Evolutionary conservation across 1,140 invertebrate genomes (phyloP), one percentile per base, ranked within the genome.

Genomic region (Philotrypesis tridentata): DNA sequence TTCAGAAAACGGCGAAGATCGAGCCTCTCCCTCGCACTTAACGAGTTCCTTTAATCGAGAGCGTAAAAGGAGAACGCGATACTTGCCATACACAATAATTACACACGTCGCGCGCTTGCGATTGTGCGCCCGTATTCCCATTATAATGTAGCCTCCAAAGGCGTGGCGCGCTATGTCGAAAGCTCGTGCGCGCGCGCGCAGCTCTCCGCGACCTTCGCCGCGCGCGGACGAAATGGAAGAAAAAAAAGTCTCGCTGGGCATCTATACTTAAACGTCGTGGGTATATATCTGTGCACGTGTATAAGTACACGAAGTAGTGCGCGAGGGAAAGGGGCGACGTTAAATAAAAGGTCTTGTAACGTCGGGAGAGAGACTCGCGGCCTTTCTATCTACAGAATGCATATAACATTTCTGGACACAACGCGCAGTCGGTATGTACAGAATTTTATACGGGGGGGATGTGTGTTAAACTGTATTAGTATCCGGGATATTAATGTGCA

Each of bases 91-190:
- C 67, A 73, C 37, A 68, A 48, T 80, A 80, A 80, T 80, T 80
- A 67, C 71, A 27, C 33, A 29, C 37, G 37, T 71, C 1, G 48
- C 67, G 48, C 43, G 67, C 55, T 72, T 37, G 61, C 71, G 48
- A 73, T 73, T 33, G 29, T 55, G 33, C 71, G 27, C 67, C n/a
- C 11, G 29, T 37, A 37, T n/a, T n/a, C 40, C 25, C n/a, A 43
- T 68, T 70, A 76, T 63, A 71, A 82, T 71, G n/a, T 25, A 25
- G 48, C 60, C 33, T 33, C 27, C 9, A 70, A 71, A 82, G 73
- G 65, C 73, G 80, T 55, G 80, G 73, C 40, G 61, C 55, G 23
- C 33, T 73, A 77, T 82, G 73, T 76, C 73, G 80, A 82, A 76
- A 76, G 80, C 73, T 82, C 67, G 17, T 43, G n/a, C n/a, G n/a